These are phyloP conservation scores for Carcharodon carcharias DNA, from an alignment of 2,797 vertebrate genomes.

Conservation along the genomic window DNA sequence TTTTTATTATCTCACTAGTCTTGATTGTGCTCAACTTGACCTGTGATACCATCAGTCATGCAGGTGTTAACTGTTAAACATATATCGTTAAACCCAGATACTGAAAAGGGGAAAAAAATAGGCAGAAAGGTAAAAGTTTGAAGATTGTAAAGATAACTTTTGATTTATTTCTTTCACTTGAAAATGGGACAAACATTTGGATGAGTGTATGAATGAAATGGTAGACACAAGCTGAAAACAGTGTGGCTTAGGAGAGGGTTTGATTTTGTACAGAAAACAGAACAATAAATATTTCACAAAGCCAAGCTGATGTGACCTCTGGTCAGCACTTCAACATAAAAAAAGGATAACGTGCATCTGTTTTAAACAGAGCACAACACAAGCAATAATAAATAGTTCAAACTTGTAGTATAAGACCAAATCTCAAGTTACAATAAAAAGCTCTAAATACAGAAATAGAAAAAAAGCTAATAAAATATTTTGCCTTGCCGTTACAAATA, in stretches of 20 bases:
- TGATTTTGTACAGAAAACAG: slow-evolving; percentile 72
- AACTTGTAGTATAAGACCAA: slow-evolving; percentile 76
- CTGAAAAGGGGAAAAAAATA: slow-evolving; percentile 38
- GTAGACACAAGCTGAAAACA: slow-evolving; percentile 78
- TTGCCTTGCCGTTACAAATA: slow-evolving; percentile 72
- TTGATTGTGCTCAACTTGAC: slow-evolving; percentile 5
- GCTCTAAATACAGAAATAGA: slow-evolving; percentile 71
- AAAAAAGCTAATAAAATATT: slow-evolving; percentile 76
- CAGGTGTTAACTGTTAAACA: background rate
- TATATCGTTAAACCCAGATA: background rate
- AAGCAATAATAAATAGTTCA: slow-evolving; percentile 80
- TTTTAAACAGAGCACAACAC: slow-evolving; percentile 69
- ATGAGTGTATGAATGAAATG: slow-evolving; percentile 76
- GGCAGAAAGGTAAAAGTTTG: slow-evolving; percentile 63
- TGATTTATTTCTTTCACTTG: slow-evolving; percentile 78
- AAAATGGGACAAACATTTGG: slow-evolving; percentile 76
- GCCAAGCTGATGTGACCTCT: slow-evolving; percentile 70
- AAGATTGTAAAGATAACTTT: slow-evolving; percentile 71
- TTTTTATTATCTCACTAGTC: background rate
- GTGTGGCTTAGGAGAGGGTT: slow-evolving; percentile 67
- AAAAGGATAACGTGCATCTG: slow-evolving; percentile 56
- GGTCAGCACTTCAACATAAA: slow-evolving; percentile 66
- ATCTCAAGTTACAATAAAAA: slow-evolving; percentile 73
- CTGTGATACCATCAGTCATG: background rate
- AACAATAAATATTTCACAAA: slow-evolving; percentile 78